phyloP scores from a whole-genome alignment of 2,888 invertebrate genomes.

The Drosophila prolongata region DNA sequence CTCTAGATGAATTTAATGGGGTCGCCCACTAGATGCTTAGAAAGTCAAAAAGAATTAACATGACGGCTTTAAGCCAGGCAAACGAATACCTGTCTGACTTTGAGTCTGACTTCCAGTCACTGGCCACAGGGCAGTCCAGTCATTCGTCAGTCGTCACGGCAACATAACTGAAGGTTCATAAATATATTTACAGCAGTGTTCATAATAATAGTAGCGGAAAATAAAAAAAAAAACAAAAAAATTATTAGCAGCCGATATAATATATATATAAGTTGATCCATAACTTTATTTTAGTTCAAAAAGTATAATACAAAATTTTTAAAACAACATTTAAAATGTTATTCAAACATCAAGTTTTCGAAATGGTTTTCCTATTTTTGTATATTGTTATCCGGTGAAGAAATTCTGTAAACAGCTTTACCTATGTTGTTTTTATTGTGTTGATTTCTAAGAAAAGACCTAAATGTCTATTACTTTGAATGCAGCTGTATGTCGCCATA shows the following conservation, averaged over 20 bases:
- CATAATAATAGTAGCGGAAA: neutral
- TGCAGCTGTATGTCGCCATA: conserved; percentile 41
- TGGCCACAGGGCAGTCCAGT: conserved; percentile 48
- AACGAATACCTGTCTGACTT: conserved; percentile 22
- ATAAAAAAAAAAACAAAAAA: no score
- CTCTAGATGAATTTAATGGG: conserved; percentile 55
- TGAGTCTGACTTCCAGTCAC: conserved; percentile 42
- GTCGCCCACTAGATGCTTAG: conserved; percentile 51
- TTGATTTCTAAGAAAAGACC: neutral
- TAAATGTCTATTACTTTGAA: neutral
- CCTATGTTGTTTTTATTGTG: no score
- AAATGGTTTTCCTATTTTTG: no score
- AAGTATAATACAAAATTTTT: no score
- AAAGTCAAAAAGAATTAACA: conserved; percentile 20
- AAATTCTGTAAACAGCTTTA: no score
- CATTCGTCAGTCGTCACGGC: conserved; percentile 66
- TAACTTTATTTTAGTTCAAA: neutral
- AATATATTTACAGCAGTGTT: conserved; percentile 6
- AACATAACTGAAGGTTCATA: conserved; percentile 32
- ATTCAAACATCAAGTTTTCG: no score
- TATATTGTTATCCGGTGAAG: no score
- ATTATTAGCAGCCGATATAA: no score
- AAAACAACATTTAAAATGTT: no score
- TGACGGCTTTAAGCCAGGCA: conserved; percentile 34
- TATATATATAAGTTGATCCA: no score